Base-by-base conservation (phyloP, 2,888 invertebrate species). In the Mythimna loreyi region DNA sequence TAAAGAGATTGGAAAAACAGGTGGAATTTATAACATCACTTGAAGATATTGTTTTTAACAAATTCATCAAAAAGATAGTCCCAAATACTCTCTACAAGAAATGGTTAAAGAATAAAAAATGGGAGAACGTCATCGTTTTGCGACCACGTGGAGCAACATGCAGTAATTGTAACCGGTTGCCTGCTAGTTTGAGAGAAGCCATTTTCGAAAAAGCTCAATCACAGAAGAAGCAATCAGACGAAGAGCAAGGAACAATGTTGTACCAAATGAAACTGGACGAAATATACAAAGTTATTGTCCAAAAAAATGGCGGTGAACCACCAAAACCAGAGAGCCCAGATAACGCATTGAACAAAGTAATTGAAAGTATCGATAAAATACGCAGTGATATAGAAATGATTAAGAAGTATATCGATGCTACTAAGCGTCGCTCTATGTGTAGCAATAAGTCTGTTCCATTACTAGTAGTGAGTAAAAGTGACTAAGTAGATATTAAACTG, bases 1-100 rank as follows among this genome's bases (percentile, higher is more conserved):
- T 96, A 21, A 91, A 93, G 59, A 88, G 96, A 67, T 82, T 96
- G 6, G 94, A 92, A 4, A 96, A 96, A 74, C 96, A 96, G 83
- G 96, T 96, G 0, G 95, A 95, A 58, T 96, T 96, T 71, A 86
- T 96, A 36, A 91, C 75, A 1, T 83, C 83, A 4, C 66, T 87
- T 0, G 87, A 87, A 55, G 80, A 83, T 11, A 69, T 86, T 0
- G 70, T 82, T 13, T 75, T 71, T 16, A 75, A 73, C 8, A 78
- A 75, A 56, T 16, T 78, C 1, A 64, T 86, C 1, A 76, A 68
- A 19, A 77, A 58, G 23, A 47, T 82, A 50, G 49, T 85, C 0
- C 80, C 87, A 19, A 58, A 11, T n/a, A 43, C 21, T 0, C 25
- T 82, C 4, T 68, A 67, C 19, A 53, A 52, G 11, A 64, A 19